A percentile compares a stretch with the other conserved stretches of the same genome.
Evolutionary conservation across 2,888 invertebrate species (phyloP).

Genomic region (Amaurobius ferox): DNA sequence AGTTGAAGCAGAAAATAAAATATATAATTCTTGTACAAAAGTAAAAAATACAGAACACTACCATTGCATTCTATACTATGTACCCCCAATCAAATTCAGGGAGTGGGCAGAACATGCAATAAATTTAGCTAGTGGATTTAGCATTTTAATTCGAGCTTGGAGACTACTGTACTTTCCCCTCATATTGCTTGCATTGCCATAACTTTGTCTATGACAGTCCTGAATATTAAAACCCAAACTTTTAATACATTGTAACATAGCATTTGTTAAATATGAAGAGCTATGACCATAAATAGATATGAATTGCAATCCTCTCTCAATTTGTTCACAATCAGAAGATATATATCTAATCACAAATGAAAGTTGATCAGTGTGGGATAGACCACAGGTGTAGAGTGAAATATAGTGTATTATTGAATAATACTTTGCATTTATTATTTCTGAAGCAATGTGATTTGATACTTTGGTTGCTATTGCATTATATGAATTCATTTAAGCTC

Average conservation of each 20-base stretch:
- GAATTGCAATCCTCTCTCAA: slow-evolving; percentile 75
- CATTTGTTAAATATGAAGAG: slow-evolving; percentile 7
- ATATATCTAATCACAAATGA: slow-evolving; percentile 76
- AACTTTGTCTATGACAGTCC: slow-evolving; percentile 3
- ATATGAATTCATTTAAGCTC: slow-evolving; percentile 76
- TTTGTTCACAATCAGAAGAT: slow-evolving; percentile 57
- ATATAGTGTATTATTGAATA: slow-evolving; percentile 73
- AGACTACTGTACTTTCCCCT: slow-evolving; percentile 7
- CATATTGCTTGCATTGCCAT: slow-evolving; percentile 28
- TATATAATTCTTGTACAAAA: neutral
- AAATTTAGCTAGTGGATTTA: slow-evolving; percentile 18
- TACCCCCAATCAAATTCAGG: slow-evolving; percentile 3
- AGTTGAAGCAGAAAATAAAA: neutral
- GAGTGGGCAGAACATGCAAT: slow-evolving; percentile 20
- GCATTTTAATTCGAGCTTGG: neutral
- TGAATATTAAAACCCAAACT: neutral
- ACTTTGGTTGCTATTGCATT: slow-evolving; percentile 75
- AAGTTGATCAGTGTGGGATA: slow-evolving; percentile 76
- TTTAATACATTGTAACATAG: neutral
- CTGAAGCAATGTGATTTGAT: slow-evolving; percentile 74
- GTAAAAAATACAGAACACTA: neutral
- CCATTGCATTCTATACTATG: slow-evolving; percentile 21
- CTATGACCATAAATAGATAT: neutral
- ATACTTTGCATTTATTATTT: slow-evolving; percentile 75
- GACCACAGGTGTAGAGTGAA: too few relatives aligned